Conservation (phyloP, 2,113 vertebrate genomes). For the Rafetus swinhoei region DNA sequence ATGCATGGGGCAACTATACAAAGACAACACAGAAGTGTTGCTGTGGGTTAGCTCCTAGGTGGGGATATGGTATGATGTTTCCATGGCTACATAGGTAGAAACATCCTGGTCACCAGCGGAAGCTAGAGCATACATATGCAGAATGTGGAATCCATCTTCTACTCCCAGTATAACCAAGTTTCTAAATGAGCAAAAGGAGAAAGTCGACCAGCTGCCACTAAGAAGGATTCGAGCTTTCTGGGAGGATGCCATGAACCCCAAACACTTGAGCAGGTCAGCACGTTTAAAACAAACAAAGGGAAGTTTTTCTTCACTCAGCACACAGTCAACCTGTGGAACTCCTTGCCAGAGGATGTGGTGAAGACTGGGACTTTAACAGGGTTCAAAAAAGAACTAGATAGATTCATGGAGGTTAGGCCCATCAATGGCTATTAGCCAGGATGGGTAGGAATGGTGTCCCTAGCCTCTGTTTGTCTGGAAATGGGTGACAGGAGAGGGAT, state of each 20-base stretch:
- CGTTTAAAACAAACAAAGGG: no score
- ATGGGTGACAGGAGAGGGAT: no score
- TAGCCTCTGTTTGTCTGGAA: no score
- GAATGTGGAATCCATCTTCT: not conserved
- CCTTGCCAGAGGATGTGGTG: no score
- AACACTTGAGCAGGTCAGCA: not conserved
- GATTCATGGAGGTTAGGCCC: no score
- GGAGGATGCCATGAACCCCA: not conserved
- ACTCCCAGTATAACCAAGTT: not conserved
- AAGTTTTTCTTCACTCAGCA: no score
- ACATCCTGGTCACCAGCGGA: not conserved
- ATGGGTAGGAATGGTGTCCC: no score
- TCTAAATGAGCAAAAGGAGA: not conserved
- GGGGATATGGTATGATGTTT: not conserved
- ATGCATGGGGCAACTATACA: fast-evolving
- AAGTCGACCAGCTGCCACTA: not conserved
- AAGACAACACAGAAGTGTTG: not conserved
- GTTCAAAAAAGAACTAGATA: no score
- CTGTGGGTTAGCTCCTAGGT: not conserved
- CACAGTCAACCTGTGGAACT: no score
- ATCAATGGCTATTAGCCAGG: no score
- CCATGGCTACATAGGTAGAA: not conserved
- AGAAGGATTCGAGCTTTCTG: not conserved
- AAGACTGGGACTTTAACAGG: no score
- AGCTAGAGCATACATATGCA: not conserved